Evolutionary conservation across 2,113 vertebrate species (phyloP).

Genomic region (Asarcornis scutulata): DNA sequence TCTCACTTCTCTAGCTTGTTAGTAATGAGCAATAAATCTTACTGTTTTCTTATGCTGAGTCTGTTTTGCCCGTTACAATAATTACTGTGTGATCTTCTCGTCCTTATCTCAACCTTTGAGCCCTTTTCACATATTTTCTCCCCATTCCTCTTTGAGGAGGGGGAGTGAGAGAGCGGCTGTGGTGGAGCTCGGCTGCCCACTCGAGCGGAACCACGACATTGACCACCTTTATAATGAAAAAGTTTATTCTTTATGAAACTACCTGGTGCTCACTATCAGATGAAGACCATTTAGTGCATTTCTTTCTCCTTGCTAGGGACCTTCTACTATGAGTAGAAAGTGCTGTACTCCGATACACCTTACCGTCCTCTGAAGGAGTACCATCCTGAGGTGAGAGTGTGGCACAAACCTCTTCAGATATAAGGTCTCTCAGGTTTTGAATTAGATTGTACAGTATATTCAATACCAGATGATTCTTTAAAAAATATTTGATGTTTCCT

Average conservation of each 20-base stretch:
- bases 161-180: too few relatives aligned
- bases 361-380: background rate
- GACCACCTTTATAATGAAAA: background rate
- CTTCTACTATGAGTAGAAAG: background rate
- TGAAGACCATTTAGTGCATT: background rate
- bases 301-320: background rate
- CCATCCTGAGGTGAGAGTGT: background rate
- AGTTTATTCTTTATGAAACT: background rate
- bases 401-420: background rate
- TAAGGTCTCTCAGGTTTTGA: background rate
- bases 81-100: too few relatives aligned
- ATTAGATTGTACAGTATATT: background rate
- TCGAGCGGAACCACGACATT: too few relatives aligned
- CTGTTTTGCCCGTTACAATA: too few relatives aligned
- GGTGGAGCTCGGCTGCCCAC: too few relatives aligned
- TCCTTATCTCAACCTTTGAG: too few relatives aligned
- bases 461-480: background rate
- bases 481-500: background rate
- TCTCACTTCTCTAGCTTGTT: too few relatives aligned
- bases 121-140: too few relatives aligned
- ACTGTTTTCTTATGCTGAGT: too few relatives aligned
- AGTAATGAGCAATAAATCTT: too few relatives aligned
- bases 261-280: background rate
- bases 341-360: too few relatives aligned
- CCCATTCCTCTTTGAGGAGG: too few relatives aligned